Conservation (phyloP, 2,113 vertebrate genomes). For the Nanorana parkeri region DNA sequence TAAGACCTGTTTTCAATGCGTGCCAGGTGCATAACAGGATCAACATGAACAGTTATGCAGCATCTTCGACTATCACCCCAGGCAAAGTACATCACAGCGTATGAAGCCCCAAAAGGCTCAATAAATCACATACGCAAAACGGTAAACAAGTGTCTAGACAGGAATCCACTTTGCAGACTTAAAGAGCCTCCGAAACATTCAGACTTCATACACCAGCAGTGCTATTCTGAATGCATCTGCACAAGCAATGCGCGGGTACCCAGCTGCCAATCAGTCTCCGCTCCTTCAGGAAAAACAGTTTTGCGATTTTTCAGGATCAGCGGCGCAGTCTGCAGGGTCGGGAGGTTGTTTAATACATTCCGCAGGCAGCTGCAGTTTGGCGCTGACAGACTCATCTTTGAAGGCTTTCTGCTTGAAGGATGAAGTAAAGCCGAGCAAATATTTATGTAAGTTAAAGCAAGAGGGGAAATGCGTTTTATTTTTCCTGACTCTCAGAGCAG, state of each 20-base stretch:
- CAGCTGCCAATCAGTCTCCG: slow-evolving; percentile 1
- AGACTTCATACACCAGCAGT: neutral
- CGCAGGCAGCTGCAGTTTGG: neutral
- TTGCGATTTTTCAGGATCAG: slow-evolving; percentile 26
- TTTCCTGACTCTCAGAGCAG: no score
- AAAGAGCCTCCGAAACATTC: slow-evolving; percentile 2
- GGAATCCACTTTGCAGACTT: slow-evolving; percentile 40
- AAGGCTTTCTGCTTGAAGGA: neutral
- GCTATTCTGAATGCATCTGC: neutral
- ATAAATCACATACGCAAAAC: neutral
- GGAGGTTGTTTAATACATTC: slow-evolving; percentile 11
- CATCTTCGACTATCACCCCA: neutral
- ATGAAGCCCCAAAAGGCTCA: slow-evolving; percentile 31
- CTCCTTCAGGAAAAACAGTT: neutral
- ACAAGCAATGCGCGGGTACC: neutral
- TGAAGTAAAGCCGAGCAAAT: no score
- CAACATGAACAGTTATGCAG: neutral
- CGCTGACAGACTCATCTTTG: neutral
- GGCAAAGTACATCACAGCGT: slow-evolving; percentile 1
- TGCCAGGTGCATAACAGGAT: neutral
- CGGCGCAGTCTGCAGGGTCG: neutral
- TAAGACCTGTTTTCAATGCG: neutral
- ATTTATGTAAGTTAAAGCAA: no score
- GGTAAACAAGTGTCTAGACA: slow-evolving; percentile 46
- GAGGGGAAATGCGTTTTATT: no score